Evolutionary conservation across 2,888 invertebrate species (phyloP).

Genomic region (Drosophila paranaensis): DNA sequence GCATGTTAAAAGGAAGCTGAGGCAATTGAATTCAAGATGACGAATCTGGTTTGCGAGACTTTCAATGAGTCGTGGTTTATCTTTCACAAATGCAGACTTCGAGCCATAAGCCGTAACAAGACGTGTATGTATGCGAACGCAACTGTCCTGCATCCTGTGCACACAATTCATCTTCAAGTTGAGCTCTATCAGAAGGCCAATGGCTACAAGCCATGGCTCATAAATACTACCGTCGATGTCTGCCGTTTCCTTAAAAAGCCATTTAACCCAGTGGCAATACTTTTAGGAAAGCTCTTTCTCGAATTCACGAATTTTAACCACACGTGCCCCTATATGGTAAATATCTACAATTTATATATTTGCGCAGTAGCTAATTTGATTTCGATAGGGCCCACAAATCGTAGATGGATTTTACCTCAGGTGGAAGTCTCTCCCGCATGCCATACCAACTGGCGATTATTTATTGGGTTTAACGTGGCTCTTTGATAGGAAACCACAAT

Average conservation of each 20-base stretch:
- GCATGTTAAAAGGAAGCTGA: background rate
- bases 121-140: slow-evolving; percentile 29
- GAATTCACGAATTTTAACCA: slow-evolving; percentile 7
- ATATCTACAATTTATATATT: accelerated
- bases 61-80: slow-evolving; percentile 49
- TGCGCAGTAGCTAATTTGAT: background rate
- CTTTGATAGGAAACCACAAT: background rate
- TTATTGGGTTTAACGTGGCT: background rate
- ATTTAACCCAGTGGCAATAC: background rate
- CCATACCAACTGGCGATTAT: background rate
- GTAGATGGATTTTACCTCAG: slow-evolving; percentile 4
- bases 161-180: slow-evolving; percentile 22
- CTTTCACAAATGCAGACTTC: slow-evolving; percentile 43
- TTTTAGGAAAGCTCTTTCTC: background rate
- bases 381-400: background rate
- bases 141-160: slow-evolving; percentile 21
- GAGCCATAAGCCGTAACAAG: slow-evolving; percentile 40
- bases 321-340: slow-evolving; percentile 3
- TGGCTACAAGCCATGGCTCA: too few species aligned
- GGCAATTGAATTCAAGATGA: slow-evolving; percentile 34
- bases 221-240: background rate
- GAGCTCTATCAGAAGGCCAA: background rate
- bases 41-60: slow-evolving; percentile 39
- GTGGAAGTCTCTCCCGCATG: background rate
- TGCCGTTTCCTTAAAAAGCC: background rate